Conservation (phyloP, 2,797 vertebrate genomes). For the Lepus townsendii region DNA sequence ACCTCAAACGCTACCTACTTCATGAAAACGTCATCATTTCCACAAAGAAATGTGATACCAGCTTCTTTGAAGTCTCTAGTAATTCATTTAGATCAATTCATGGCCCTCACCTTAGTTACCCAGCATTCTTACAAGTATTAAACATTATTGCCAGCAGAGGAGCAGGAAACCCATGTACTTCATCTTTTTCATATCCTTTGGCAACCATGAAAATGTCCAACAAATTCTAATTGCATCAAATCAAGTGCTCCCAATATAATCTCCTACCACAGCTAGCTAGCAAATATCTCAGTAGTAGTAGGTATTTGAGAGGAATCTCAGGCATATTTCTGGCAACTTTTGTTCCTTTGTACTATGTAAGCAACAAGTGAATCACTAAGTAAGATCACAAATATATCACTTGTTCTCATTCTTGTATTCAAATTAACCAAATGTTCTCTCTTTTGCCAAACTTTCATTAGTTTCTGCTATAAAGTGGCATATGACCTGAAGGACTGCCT, state of each 20-base stretch:
- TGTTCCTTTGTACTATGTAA: neutral
- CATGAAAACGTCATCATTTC: neutral
- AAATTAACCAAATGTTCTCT: neutral
- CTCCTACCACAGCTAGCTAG: neutral
- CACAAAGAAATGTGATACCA: neutral
- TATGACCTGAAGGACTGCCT: neutral
- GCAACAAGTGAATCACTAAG: neutral
- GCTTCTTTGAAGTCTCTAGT: neutral
- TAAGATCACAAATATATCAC: neutral
- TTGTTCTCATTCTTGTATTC: neutral
- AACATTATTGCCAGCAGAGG: neutral
- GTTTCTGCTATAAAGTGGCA: constrained; percentile 1
- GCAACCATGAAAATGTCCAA: neutral
- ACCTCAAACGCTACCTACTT: neutral
- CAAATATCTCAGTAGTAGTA: neutral
- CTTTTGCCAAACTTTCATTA: neutral
- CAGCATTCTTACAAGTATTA: neutral
- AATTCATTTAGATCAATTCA: neutral
- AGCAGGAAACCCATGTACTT: neutral
- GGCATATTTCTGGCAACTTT: neutral
- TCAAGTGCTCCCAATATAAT: neutral
- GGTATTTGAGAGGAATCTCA: neutral
- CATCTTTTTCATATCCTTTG: neutral
- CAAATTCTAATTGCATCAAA: neutral
- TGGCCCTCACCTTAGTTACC: neutral